phyloP scores from a whole-genome alignment of 2,888 invertebrate genomes.

The Auanema freiburgensis region DNA sequence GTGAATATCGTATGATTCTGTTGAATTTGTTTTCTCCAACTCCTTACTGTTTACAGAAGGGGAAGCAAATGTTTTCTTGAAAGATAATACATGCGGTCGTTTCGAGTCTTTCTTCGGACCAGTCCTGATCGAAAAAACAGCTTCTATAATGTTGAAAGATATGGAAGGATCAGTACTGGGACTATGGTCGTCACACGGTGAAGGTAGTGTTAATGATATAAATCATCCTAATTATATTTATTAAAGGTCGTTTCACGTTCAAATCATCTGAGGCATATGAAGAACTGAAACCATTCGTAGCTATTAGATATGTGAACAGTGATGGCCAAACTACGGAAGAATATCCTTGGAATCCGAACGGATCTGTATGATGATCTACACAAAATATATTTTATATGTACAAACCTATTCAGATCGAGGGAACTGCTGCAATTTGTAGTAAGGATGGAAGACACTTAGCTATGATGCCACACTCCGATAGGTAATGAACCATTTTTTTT shows the following conservation, averaged over 20 bases:
- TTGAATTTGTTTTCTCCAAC: too few species aligned
- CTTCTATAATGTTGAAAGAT: conserved; percentile 79
- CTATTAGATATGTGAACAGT: conserved; percentile 84
- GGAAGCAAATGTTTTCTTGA: conserved; percentile 68
- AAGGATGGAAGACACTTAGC: conserved; percentile 88
- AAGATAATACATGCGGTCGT: conserved; percentile 85
- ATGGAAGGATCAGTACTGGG: conserved; percentile 88
- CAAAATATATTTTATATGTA: too few species aligned
- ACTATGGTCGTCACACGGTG: conserved; percentile 94
- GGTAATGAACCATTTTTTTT: conserved; percentile 68
- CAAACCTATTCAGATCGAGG: conserved; percentile 68
- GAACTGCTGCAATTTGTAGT: conserved; percentile 87
- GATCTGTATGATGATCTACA: conserved; percentile 64
- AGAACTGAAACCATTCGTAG: conserved; percentile 69
- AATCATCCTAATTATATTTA: conserved; percentile 1
- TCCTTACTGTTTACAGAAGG: conserved; percentile 17
- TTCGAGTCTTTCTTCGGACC: conserved; percentile 82
- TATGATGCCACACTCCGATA: conserved; percentile 98
- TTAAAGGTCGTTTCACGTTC: conserved; percentile 68
- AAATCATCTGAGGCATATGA: conserved; percentile 3
- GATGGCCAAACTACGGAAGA: conserved; percentile 73
- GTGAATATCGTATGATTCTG: conserved; percentile 31
- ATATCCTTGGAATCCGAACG: conserved; percentile 88
- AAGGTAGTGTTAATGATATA: conserved; percentile 73
- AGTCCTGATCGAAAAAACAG: conserved; percentile 66